Conservation (phyloP, 2,888 invertebrate genomes). For the Yponomeuta evonymella region DNA sequence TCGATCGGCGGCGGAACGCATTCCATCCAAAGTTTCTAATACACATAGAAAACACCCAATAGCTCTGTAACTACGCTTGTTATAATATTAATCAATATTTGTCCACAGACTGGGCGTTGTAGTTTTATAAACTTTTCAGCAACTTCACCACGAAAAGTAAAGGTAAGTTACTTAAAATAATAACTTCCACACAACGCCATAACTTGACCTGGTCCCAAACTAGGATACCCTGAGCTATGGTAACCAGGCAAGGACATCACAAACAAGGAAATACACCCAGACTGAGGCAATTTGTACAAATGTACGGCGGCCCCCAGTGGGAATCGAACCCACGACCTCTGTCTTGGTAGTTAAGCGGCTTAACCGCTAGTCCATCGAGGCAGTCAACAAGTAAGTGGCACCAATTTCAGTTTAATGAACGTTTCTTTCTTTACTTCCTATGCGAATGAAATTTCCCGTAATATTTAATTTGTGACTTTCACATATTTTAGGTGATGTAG, state of each 20-base stretch:
- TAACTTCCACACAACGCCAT: too few species aligned
- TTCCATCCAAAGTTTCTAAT: constrained; percentile 42
- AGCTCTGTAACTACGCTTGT: neutral
- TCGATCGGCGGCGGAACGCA: constrained; percentile 51
- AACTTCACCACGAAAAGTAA: neutral
- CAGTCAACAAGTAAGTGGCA: neutral
- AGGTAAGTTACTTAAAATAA: neutral
- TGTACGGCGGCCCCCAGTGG: too few species aligned
- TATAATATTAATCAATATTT: neutral
- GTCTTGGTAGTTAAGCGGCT: too few species aligned
- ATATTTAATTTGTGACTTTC: neutral
- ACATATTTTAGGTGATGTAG: neutral
- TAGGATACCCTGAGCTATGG: too few species aligned
- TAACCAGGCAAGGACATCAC: too few species aligned
- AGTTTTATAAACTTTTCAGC: neutral
- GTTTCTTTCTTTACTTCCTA: neutral
- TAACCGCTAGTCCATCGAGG: too few species aligned
- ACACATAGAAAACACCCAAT: constrained; percentile 6
- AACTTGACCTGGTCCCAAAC: too few species aligned
- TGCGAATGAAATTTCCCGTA: neutral
- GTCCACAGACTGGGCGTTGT: neutral
- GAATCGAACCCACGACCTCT: too few species aligned
- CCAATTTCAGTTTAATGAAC: neutral
- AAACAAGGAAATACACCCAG: too few species aligned
- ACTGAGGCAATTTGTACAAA: too few species aligned